These are phyloP conservation scores for Patella pellucida DNA, from an alignment of 2,888 invertebrate genomes.

Conservation along the genomic window DNA sequence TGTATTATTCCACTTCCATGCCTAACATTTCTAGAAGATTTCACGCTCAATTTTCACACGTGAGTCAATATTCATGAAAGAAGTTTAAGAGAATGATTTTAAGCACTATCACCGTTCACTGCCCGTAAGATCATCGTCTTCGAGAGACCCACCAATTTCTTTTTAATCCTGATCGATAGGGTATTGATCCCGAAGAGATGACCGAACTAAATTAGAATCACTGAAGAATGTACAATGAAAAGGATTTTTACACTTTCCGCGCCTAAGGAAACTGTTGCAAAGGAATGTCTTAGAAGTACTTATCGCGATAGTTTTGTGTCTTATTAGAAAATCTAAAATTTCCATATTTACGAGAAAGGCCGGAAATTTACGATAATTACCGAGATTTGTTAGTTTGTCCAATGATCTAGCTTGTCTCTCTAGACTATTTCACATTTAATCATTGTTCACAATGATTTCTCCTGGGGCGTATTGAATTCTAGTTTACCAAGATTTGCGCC, in stretches of 20 bases:
- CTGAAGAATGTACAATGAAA: no score
- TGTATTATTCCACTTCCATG: no score
- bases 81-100: background rate
- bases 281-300: no score
- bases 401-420: background rate
- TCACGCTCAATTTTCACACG: background rate
- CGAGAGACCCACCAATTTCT: background rate
- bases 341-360: background rate
- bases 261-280: no score
- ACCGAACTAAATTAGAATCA: no score
- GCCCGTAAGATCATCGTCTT: background rate
- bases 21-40: background rate
- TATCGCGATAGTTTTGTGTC: no score
- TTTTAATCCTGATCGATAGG: slow-evolving; percentile 3
- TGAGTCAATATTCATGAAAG: background rate
- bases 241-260: no score
- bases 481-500: slow-evolving; percentile 5
- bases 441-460: slow-evolving; percentile 9
- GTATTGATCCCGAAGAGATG: background rate
- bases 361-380: background rate
- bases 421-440: slow-evolving; percentile 8
- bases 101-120: background rate
- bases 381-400: slow-evolving; percentile 9
- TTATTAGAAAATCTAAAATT: no score
- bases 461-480: background rate